Base-by-base conservation (phyloP, 2,888 invertebrate genomes). In the Himalopsyche tibetana region DNA sequence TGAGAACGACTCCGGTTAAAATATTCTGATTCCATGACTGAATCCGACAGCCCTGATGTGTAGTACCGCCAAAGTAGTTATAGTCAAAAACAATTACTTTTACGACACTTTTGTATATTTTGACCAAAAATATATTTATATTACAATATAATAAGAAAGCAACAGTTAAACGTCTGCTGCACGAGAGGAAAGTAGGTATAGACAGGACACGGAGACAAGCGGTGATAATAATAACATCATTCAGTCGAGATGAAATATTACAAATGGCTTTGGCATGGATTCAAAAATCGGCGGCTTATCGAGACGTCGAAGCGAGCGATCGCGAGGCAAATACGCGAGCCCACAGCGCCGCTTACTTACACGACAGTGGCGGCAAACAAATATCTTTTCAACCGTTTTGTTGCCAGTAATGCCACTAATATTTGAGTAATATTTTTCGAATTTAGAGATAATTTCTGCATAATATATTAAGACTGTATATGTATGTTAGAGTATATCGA, bases 181-280 rank as follows among this genome's bases (percentile, higher is more conserved):
- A 28, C 80, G 80, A 42, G n/a, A 42, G 45, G 19, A 45, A 17
- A 15, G 19, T 51, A 42, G 80, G 45, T 80, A 51, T 51, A 42
- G 80, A 51, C 42, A 42, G 28, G 80, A 45, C 80, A 51, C 45
- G 80, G 80, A 74, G 85, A 45, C 82, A 56, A 51, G 42, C 38
- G 79, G 84, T 51, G 84, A 56, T 80, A 38, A 79, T 69, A 85
- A 85, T 85, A 85, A 85, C 87, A 69, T 55, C 82, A 69, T 85
- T 81, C 83, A 69, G 84, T 28, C 85, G 28, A 45, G 42, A 74
- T 87, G 84, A 84, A 85, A 82, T 85, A 86, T 86, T 88, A 85
- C 86, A 82, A 86, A 85, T 84, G 88, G 85, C 38, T 36, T 85
- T 88, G 88, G 88, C 88, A 84, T n/a, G n/a, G 79, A 40, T 55